Conservation (phyloP, 2,797 vertebrate species). For the Sparus aurata region DNA sequence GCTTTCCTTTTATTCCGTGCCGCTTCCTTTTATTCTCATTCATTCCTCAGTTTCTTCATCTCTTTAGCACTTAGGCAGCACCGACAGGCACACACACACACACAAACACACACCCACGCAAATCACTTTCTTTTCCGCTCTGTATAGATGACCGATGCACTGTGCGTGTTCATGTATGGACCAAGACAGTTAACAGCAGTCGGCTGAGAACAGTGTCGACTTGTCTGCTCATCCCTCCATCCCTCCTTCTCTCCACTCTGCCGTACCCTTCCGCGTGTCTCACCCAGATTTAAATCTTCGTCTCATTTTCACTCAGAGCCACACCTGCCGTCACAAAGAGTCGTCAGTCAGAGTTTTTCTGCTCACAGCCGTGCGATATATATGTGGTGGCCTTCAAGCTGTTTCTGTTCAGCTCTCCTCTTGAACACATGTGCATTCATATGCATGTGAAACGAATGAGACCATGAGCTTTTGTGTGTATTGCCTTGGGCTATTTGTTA, state of each 20-base stretch:
- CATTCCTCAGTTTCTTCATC: conserved; percentile 19
- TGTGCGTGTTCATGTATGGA: conserved; percentile 33
- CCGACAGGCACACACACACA: conserved; percentile 8
- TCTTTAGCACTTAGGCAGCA: conserved; percentile 14
- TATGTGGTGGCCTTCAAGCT: conserved; percentile 23
- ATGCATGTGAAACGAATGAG: conserved; percentile 35
- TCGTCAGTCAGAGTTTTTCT: conserved; percentile 11
- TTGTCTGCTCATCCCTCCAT: conserved; percentile 59
- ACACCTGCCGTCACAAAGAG: background rate
- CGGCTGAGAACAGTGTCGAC: conserved; percentile 74
- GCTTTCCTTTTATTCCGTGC: conserved; percentile 34
- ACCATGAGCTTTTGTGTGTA: conserved; percentile 50
- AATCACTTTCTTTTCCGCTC: conserved; percentile 25
- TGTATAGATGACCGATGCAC: conserved; percentile 48
- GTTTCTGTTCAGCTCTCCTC: background rate
- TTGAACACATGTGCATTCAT: conserved; percentile 8
- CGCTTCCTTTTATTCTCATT: conserved; percentile 32
- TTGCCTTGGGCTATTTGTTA: conserved; percentile 59
- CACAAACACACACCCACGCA: background rate
- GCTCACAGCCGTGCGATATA: conserved; percentile 25
- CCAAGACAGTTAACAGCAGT: conserved; percentile 69
- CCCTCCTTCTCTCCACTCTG: conserved; percentile 38
- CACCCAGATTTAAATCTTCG: conserved; percentile 46
- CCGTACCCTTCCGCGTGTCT: conserved; percentile 16
- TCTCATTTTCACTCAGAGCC: conserved; percentile 18